phyloP scores from a whole-genome alignment of 2,797 vertebrate species.

The Girardinus metallicus region DNA sequence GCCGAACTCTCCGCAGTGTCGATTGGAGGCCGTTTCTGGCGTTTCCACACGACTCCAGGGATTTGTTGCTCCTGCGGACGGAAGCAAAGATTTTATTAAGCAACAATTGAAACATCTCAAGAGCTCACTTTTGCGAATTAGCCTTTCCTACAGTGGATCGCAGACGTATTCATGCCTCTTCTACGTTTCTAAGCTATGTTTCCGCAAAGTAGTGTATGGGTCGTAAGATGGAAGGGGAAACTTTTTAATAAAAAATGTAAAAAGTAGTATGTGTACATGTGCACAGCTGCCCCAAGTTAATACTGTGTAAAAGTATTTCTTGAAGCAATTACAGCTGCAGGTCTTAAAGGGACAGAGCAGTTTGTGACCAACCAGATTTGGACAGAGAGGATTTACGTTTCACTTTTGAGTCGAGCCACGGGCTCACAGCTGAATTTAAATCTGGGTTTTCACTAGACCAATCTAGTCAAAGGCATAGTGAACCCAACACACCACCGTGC shows the following conservation, averaged over 20 bases:
- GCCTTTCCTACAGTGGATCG: neutral
- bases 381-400: neutral
- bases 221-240: neutral
- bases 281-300: neutral
- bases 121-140: neutral
- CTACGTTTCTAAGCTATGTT: neutral
- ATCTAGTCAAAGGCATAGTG: too few relatives aligned
- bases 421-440: neutral
- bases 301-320: neutral
- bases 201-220: neutral
- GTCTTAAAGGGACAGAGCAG: neutral
- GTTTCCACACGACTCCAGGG: slow-evolving; percentile 86
- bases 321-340: neutral
- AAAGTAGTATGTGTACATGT: neutral
- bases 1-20: slow-evolving; percentile 77
- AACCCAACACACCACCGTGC: neutral
- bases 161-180: neutral
- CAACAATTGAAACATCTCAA: neutral
- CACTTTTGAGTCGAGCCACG: neutral
- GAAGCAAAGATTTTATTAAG: slow-evolving; percentile 5
- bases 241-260: neutral
- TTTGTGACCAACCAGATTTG: neutral
- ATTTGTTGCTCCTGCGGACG: slow-evolving; percentile 83
- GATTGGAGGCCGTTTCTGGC: slow-evolving; percentile 87
- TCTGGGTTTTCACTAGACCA: neutral